Evolutionary conservation across 1,140 invertebrate genomes (phyloP), one percentile per base, ranked within the genome.

Genomic region (Drosophila orosa): DNA sequence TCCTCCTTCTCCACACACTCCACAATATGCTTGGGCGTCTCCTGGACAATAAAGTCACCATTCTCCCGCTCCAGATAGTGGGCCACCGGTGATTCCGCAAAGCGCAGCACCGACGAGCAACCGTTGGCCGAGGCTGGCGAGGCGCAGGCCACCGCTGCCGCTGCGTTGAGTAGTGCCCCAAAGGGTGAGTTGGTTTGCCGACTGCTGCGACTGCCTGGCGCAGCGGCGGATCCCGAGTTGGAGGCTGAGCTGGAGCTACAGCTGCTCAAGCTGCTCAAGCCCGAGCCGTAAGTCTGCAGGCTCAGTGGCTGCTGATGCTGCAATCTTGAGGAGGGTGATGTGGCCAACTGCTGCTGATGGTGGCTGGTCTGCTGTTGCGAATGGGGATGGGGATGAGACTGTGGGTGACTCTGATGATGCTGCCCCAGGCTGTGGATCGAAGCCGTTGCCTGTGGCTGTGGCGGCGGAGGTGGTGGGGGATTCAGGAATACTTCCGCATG

Each of bases 11-110:
- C 91, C 7, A 92, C 90, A 29, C 91, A 92, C 44, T 92, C 91
- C 1, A 92, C 91, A 63, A 92, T 91, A 17, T 92, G 91, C 56
- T 91, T 91, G 19, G 91, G 91, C 17, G 91, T 91, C 55, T 92
- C 91, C 37, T 92, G 91, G n/a, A 92, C 91, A 61, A 92, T 92
- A 24, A 92, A 92, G 47, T 92, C 91, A 0, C 91, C 91, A 29
- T 92, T 92, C 1, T 92, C 91, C 0, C 91, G 83, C 56, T 92
- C 91, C 56, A 92, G 37, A 69, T 92, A 92, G 39, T 92, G 91
- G 0, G 91, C 91, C 25, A 92, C 91, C 5, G 91, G 91, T 0
- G 90, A 92, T 42, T 92, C 91, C 5, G 91, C 91, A 59, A 68
- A 92, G 10, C 91, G 86, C 44, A 92, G 44, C 10, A 92, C 91